Conservation (phyloP, 2,113 vertebrate genomes). For the Chunga burmeisteri region DNA sequence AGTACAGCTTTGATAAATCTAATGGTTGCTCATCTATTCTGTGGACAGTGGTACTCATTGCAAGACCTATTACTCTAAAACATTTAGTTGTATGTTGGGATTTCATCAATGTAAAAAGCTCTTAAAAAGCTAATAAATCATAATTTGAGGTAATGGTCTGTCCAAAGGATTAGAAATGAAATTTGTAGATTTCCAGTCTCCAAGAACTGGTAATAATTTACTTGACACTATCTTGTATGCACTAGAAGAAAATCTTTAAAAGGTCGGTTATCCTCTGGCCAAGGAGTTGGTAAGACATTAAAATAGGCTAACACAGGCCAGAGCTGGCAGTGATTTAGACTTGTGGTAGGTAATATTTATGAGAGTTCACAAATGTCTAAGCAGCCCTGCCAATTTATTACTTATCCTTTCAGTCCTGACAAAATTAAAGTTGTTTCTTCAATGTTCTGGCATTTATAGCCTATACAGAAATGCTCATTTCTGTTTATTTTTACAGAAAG, state of each 20-base stretch:
- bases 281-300: slow-evolving; percentile 24
- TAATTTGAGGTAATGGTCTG: background rate
- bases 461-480: slow-evolving; percentile 59
- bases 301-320: slow-evolving; percentile 14
- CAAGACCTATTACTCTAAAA: background rate
- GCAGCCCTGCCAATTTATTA: slow-evolving; percentile 58
- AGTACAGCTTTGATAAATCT: background rate
- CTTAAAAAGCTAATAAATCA: background rate
- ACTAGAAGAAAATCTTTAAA: background rate
- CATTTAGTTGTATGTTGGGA: background rate
- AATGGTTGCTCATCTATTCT: background rate
- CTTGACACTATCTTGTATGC: background rate
- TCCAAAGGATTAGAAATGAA: background rate
- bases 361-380: slow-evolving; percentile 67
- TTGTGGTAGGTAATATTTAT: slow-evolving; percentile 74
- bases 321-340: slow-evolving; percentile 23
- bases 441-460: slow-evolving; percentile 59
- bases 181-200: background rate
- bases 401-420: slow-evolving; percentile 67
- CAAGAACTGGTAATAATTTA: background rate
- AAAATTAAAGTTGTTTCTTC: slow-evolving; percentile 74
- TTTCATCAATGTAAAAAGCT: background rate
- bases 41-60: background rate
- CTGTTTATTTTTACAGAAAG: slow-evolving; percentile 74
- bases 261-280: background rate